These are phyloP conservation scores for Nanger granti DNA, from an alignment of 2,113 vertebrate genomes.

Conservation along the genomic window DNA sequence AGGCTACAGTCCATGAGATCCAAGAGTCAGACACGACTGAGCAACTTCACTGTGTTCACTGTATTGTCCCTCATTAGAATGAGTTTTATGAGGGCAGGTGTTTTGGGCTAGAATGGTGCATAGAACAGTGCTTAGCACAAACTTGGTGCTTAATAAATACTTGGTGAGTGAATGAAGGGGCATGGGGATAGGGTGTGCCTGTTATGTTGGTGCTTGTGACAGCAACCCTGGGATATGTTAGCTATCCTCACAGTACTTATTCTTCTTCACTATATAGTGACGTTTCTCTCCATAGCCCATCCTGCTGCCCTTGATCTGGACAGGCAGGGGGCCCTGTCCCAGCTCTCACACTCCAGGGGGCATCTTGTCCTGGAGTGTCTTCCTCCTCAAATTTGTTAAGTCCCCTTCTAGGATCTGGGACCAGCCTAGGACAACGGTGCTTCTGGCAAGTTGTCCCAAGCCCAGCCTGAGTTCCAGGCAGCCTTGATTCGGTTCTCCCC, in stretches of 20 bases:
- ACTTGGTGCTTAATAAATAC: neutral
- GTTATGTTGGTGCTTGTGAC: neutral
- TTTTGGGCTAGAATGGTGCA: neutral
- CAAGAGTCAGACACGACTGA: neutral
- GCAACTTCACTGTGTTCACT: too few relatives aligned
- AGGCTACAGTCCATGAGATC: neutral
- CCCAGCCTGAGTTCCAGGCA: neutral
- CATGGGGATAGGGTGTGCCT: neutral
- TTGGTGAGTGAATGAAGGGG: neutral
- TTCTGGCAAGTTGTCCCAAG: neutral
- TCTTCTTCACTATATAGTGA: neutral
- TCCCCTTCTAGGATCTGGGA: neutral
- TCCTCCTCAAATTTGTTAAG: neutral
- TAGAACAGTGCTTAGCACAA: neutral
- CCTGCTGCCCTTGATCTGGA: neutral
- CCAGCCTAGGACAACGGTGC: neutral
- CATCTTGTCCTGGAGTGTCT: neutral
- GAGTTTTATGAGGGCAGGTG: neutral
- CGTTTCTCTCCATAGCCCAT: neutral
- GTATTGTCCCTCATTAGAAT: neutral
- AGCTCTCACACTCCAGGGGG: neutral
- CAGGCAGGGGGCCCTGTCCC: neutral
- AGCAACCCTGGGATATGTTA: neutral
- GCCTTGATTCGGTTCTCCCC: neutral
- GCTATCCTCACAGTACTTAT: too few relatives aligned